Conservation (phyloP, 2,797 vertebrate genomes). For the Xenops minutus region DNA sequence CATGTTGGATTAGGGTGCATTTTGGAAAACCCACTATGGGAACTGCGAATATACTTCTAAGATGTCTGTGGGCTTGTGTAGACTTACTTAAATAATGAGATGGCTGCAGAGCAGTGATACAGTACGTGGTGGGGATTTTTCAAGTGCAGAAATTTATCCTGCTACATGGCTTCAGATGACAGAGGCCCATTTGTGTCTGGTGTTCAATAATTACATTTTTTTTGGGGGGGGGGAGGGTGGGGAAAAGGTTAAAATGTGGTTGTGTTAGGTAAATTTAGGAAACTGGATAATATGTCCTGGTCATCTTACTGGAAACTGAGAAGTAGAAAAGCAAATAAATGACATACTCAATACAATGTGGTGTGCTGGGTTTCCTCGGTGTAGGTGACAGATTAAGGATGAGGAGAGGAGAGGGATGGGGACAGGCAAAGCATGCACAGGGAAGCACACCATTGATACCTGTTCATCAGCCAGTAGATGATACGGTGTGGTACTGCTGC, state of each 20-base stretch:
- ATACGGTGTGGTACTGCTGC: not conserved
- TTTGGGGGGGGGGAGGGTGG: too few relatives aligned
- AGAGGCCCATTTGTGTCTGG: not conserved
- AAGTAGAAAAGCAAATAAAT: not conserved
- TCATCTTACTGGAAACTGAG: not conserved
- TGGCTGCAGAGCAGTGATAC: not conserved
- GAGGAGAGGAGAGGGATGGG: not conserved
- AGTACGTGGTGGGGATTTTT: not conserved
- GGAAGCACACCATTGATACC: not conserved
- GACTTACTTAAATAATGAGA: not conserved
- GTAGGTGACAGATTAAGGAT: not conserved
- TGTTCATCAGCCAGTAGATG: not conserved
- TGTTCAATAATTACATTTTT: not conserved
- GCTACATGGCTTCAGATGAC: accelerated
- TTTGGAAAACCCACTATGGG: not conserved
- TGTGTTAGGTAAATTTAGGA: not conserved
- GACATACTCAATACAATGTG: accelerated
- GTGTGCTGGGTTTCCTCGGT: accelerated
- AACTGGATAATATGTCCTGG: not conserved
- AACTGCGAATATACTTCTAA: not conserved
- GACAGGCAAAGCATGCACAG: not conserved
- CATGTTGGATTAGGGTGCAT: not conserved
- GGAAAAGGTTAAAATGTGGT: not conserved
- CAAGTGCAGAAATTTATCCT: not conserved
- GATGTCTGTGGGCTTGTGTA: not conserved